phyloP scores from a whole-genome alignment of 2,113 vertebrate genomes.

The Festucalex cinctus region DNA sequence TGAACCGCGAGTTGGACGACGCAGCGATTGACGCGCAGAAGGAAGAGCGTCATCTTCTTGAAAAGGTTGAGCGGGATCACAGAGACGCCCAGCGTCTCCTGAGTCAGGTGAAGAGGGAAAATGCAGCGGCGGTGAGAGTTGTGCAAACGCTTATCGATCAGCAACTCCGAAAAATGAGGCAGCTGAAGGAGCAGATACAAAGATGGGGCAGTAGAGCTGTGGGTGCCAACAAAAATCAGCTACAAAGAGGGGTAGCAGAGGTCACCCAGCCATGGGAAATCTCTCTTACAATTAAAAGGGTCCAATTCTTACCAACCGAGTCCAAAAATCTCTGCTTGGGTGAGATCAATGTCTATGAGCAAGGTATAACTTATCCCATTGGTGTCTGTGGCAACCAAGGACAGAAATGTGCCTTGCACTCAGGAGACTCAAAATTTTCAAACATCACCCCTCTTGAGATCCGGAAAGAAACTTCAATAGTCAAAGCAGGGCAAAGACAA shows the following conservation, averaged over 20 bases:
- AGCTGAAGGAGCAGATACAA: conserved; percentile 68
- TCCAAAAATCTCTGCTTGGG: conserved; percentile 54
- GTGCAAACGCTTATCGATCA: conserved; percentile 67
- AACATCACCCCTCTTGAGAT: conserved; percentile 58
- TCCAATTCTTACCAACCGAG: conserved; percentile 49
- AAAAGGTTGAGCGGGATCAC: conserved; percentile 67
- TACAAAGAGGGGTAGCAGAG: conserved; percentile 63
- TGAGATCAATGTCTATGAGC: conserved; percentile 59
- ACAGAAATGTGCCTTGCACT: conserved; percentile 67
- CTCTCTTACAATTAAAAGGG: conserved; percentile 68
- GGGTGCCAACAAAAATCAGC: conserved; percentile 64
- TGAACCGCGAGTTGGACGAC: conserved; percentile 63
- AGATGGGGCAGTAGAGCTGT: conserved; percentile 56
- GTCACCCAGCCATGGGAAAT: conserved; percentile 70
- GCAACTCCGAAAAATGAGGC: conserved; percentile 61
- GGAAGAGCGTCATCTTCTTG: conserved; percentile 67
- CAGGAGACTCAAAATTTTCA: conserved; percentile 52
- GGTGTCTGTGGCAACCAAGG: conserved; percentile 61
- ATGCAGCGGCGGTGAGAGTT: conserved; percentile 61
- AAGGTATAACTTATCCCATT: conserved; percentile 64
- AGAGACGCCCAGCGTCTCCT: conserved; percentile 59
- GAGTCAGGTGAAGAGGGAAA: conserved; percentile 69
- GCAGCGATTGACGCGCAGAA: conserved; percentile 63
- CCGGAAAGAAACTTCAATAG: conserved; percentile 49
- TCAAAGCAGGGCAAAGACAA: conserved; percentile 26